Evolutionary conservation across 1,140 invertebrate species (phyloP), one percentile per base, ranked within the genome.

Genomic region (Cydia fagiglandana): DNA sequence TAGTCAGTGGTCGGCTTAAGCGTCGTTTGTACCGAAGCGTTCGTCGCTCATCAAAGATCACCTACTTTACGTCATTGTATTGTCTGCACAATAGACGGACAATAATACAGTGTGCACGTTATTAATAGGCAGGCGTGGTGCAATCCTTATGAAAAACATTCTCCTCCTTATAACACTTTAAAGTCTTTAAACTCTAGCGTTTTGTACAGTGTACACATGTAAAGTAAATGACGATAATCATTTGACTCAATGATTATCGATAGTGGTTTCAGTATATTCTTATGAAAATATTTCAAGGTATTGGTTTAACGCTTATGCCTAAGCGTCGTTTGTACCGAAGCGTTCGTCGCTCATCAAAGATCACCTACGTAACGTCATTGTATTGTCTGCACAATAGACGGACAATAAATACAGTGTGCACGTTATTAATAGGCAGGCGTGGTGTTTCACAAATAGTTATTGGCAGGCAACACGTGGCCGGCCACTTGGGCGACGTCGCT

Each of bases 361-460:
- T 53, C n/a, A 17, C 50, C 50, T 53, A 53, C 50, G 20, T 61
- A 20, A 61, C 56, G 20, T 61, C 17, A 53, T 53, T 24, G 56
- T 12, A 61, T 61, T 61, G 56, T 61, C 56, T 70, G 10, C 30
- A 70, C 34, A 70, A 70, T 70, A 70, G 66, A 70, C 66, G 45
- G n/a, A 70, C 34, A 34, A 68, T 70, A 70, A 70, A 70, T 45
- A 38, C 66, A 30, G 66, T 20, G 66, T 70, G 45, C 64, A 15
- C 50, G 13, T 70, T 70, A 70, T 70, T 70, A 70, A 70, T 70
- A 70, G 64, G 66, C 66, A 45, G 66, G 66, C 66, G 66, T 70
- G 64, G 64, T 68, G 66, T 70, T 70, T 70, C 66, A 70, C 66
- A 70, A 70, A 70, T 70, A 70, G 66, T 70, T 70, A 70, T 70